Percentiles rank a stretch among this genome's conserved stretches.
These are phyloP conservation scores for Petrocephalus schoutedeni DNA, from an alignment of 2,797 vertebrate species.

Conservation along the genomic window DNA sequence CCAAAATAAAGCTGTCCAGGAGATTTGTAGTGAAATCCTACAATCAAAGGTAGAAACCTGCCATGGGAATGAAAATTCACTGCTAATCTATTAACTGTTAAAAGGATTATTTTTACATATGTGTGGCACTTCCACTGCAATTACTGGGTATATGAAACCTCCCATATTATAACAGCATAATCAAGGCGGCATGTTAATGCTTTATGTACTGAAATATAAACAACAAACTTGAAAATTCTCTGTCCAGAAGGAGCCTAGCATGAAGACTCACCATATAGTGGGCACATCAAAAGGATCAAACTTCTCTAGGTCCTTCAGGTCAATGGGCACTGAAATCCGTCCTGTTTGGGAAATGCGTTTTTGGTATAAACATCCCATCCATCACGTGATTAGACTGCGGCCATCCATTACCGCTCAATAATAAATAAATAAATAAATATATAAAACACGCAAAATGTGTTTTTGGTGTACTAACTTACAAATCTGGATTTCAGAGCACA, in stretches of 20 bases:
- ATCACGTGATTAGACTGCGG: neutral
- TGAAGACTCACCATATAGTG: constrained; percentile 73
- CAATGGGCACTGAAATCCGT: constrained; percentile 87
- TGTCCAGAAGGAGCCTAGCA: neutral
- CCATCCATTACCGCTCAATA: neutral
- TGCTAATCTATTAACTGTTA: neutral
- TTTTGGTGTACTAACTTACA: neutral
- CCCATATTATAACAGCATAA: neutral
- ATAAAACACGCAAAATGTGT: neutral
- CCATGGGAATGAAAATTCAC: neutral
- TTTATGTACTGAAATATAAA: neutral
- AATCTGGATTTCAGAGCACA: neutral
- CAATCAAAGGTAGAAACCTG: neutral
- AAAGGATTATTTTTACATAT: neutral
- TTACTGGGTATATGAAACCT: neutral
- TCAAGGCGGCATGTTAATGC: neutral
- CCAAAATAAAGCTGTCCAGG: neutral
- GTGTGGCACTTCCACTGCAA: neutral
- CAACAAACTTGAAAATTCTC: neutral
- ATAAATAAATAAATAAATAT: neutral
- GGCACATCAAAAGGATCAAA: constrained; percentile 89
- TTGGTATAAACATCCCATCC: neutral
- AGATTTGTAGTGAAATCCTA: neutral
- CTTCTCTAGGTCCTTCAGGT: constrained; percentile 70
- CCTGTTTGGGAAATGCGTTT: constrained; percentile 53